Percentiles rank a stretch among this genome's conserved stretches.
These are phyloP conservation scores for Manis crassicaudata DNA, from an alignment of 2,797 vertebrate species.

Conservation along the genomic window DNA sequence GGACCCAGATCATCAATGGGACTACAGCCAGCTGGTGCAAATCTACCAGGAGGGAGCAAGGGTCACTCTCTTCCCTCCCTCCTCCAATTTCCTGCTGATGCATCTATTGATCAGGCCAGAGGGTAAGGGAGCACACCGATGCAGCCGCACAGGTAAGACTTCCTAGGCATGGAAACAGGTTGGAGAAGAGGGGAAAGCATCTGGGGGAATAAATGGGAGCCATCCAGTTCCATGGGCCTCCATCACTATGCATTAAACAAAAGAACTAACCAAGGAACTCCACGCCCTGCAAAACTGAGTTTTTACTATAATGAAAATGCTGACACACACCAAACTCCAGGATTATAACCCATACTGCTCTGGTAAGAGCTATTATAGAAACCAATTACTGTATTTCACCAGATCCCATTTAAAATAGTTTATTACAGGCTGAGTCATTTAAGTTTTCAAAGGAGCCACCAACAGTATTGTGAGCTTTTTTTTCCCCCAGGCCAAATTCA, in stretches of 20 bases:
- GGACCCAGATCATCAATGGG: not conserved
- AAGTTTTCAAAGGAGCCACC: slow-evolving; percentile 73
- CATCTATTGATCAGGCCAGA: not conserved
- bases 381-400: slow-evolving; percentile 75
- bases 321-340: slow-evolving; percentile 70
- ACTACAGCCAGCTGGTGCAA: not conserved
- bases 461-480: slow-evolving; percentile 29
- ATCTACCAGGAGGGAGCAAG: not conserved
- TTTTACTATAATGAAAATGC: slow-evolving; percentile 64
- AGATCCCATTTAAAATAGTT: slow-evolving; percentile 80
- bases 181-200: not conserved
- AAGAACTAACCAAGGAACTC: slow-evolving; percentile 55
- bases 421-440: slow-evolving; percentile 74
- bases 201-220: not conserved
- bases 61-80: not conserved
- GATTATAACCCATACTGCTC: slow-evolving; percentile 72
- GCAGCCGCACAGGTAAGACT: not conserved
- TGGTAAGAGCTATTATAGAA: slow-evolving; percentile 73
- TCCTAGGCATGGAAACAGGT: not conserved
- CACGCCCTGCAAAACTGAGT: slow-evolving; percentile 37
- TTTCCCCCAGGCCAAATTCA: slow-evolving; percentile 64
- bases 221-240: not conserved
- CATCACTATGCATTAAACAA: slow-evolving; percentile 14
- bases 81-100: not conserved
- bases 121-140: not conserved